Evolutionary conservation across 1,140 invertebrate species (phyloP).

Genomic region (Drosophila subpulchrella): DNA sequence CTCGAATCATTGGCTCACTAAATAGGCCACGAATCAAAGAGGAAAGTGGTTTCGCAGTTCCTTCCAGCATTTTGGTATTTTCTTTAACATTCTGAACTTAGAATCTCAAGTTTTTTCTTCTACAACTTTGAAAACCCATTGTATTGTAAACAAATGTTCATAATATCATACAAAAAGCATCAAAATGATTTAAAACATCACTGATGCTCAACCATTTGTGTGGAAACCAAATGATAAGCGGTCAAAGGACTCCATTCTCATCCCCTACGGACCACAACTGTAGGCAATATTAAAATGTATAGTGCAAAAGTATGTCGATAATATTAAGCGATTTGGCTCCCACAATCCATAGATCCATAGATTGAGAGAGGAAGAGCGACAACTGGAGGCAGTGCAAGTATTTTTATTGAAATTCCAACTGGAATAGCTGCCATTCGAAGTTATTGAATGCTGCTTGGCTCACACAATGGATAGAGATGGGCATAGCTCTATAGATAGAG

Average conservation of each 20-base stretch:
- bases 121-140: neutral
- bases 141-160: neutral
- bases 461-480: conserved; percentile 33
- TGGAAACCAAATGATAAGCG: neutral
- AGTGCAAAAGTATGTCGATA: conserved; percentile 45
- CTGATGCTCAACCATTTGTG: neutral
- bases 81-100: no score
- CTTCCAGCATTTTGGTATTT: no score
- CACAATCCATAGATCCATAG: conserved; percentile 6
- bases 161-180: neutral
- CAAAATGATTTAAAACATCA: neutral
- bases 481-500: conserved; percentile 17
- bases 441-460: conserved; percentile 63
- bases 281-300: conserved; percentile 35
- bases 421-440: conserved; percentile 57
- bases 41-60: no score
- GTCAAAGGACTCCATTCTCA: neutral
- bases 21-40: no score
- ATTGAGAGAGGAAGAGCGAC: neutral
- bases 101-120: no score
- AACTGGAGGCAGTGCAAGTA: conserved; percentile 49
- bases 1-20: no score
- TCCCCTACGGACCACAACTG: neutral
- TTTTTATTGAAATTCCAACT: conserved; percentile 73
- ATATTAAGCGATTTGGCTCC: conserved; percentile 55